Evolutionary conservation across 2,113 vertebrate genomes (phyloP).

Genomic region (Crotalus helleri): DNA sequence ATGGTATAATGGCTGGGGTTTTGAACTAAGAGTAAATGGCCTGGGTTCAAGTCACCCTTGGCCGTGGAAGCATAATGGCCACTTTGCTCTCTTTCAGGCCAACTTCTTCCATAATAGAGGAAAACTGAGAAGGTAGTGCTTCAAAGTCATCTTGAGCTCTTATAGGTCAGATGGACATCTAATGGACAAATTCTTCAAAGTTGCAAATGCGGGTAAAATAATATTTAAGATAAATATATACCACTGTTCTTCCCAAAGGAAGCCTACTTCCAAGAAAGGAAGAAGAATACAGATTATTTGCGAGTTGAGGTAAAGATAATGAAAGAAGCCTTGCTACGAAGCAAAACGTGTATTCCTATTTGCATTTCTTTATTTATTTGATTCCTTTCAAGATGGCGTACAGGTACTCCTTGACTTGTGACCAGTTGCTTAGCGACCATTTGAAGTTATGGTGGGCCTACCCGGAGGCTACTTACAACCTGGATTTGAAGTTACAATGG

Average conservation of each 20-base stretch:
- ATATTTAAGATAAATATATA: background rate
- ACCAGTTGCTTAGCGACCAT: too few relatives aligned
- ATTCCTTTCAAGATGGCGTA: background rate
- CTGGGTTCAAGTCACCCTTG: background rate
- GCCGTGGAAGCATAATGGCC: background rate
- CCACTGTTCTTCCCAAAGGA: background rate
- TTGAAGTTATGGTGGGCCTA: too few relatives aligned
- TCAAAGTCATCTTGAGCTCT: too few relatives aligned
- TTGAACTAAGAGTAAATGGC: background rate
- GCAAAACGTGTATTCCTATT: background rate
- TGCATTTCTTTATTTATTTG: too few relatives aligned
- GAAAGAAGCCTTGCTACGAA: background rate
- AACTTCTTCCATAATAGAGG: background rate
- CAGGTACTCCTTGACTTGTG: too few relatives aligned
- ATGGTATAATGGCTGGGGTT: background rate
- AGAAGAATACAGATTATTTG: background rate
- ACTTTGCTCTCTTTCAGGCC: background rate
- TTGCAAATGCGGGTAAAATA: background rate
- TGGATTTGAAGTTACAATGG: too few relatives aligned
- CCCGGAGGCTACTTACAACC: too few relatives aligned
- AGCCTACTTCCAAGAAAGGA: background rate
- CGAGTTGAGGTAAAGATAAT: background rate
- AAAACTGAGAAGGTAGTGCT: too few relatives aligned
- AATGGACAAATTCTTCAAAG: too few relatives aligned
- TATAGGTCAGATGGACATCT: too few relatives aligned